These are phyloP conservation scores for Tricholauxania praeusta DNA, from an alignment of 2,888 invertebrate species.

Conservation along the genomic window DNA sequence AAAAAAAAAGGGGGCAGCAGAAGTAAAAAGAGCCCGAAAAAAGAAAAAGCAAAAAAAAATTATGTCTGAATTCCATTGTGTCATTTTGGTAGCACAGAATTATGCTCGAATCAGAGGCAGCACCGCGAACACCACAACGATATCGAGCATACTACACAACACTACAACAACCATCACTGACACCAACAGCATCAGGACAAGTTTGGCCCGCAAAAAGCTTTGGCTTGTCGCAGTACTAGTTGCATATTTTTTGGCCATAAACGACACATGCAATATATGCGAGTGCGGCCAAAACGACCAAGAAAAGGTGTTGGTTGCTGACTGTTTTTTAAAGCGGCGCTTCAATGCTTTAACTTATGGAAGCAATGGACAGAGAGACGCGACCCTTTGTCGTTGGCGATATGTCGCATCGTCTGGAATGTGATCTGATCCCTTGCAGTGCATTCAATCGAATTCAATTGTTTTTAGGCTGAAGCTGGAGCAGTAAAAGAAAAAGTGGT, in stretches of 20 bases:
- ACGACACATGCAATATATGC: background rate
- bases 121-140: conserved; percentile 11
- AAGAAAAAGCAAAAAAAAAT: background rate
- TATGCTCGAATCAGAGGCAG: background rate
- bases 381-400: conserved; percentile 47
- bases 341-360: conserved; percentile 44
- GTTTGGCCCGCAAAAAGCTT: background rate
- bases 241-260: conserved; percentile 14
- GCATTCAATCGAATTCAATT: conserved; percentile 67
- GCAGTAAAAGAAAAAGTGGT: no score
- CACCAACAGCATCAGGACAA: background rate
- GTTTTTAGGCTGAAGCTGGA: conserved; percentile 36
- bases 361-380: conserved; percentile 42
- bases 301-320: conserved; percentile 65
- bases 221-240: no score
- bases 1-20: background rate
- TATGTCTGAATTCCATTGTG: conserved; percentile 33
- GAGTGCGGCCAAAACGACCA: conserved; percentile 34
- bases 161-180: conserved; percentile 3
- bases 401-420: conserved; percentile 52
- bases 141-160: background rate
- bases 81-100: conserved; percentile 21
- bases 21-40: conserved; percentile 2
- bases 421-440: conserved; percentile 58
- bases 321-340: conserved; percentile 66